Evolutionary conservation across 2,888 invertebrate species (phyloP), one percentile per base, ranked within the genome.

Genomic region (Rapana venosa): DNA sequence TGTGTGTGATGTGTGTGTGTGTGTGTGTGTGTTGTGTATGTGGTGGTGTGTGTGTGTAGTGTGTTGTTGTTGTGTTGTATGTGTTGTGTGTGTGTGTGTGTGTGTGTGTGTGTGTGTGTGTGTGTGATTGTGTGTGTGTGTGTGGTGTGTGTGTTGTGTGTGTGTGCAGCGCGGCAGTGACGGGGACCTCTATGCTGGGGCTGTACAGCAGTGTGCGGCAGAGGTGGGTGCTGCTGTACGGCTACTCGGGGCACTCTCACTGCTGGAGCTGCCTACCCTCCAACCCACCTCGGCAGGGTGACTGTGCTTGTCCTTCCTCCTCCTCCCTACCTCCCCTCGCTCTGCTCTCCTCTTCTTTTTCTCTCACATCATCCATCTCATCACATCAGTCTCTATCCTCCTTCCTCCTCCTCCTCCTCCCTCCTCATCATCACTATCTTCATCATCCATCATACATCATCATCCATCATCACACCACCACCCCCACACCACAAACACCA

Each of bases 1-100:
- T 47, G 47, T 47, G 47, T 47, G 47, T 47, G 47, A 8, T 47
- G 13, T n/a, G 77, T 77, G 77, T n/a, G n/a, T 77, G 77, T 77
- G 77, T 77, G 77, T 77, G 77, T 77, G n/a, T n/a, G 77, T 77
- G n/a, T 77, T n/a, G 77, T n/a, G 77, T n/a, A n/a, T n/a, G 77
- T n/a, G 77, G n/a, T n/a, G n/a, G n/a, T n/a, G 11, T n/a, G 30
- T 77, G 77, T 77, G 77, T n/a, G 30, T n/a, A n/a, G 77, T n/a
- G 77, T 77, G 26, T n/a, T n/a, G 77, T 77, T 1, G 4, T 11
- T 77, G 30, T n/a, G 77, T n/a, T 77, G 26, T 11, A n/a, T 77
- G 77, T 22, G 77, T n/a, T n/a, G 77, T n/a, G 77, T 77, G 77
- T n/a, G 77, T n/a, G 77, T 8, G 77, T 77, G 26, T 2, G 77